These are phyloP conservation scores for Hyperopisus bebe DNA, from an alignment of 2,113 vertebrate species.

Conservation along the genomic window DNA sequence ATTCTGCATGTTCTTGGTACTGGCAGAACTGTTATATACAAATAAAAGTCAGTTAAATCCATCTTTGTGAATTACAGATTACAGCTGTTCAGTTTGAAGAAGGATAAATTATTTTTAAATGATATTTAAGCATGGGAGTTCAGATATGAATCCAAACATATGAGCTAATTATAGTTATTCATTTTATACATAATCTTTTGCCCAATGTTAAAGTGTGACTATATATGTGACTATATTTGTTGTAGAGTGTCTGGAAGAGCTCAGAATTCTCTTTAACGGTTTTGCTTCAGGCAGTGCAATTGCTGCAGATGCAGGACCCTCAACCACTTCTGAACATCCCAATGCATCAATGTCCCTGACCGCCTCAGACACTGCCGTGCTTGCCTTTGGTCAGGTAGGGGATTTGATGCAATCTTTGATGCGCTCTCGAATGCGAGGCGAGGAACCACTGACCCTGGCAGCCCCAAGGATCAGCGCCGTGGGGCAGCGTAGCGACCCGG, in stretches of 20 bases:
- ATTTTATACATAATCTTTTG: neutral
- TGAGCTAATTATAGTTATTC: neutral
- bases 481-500: conserved; percentile 51
- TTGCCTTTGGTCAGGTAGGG: conserved; percentile 47
- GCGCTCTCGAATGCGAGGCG: conserved; percentile 35
- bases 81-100: neutral
- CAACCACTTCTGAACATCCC: neutral
- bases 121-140: neutral
- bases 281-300: conserved; percentile 50
- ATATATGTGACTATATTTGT: neutral
- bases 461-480: conserved; percentile 45
- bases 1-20: conserved; percentile 63
- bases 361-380: conserved; percentile 25
- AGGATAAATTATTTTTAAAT: neutral
- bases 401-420: conserved; percentile 53
- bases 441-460: conserved; percentile 46
- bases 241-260: neutral
- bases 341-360: neutral
- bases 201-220: neutral
- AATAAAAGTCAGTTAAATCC: neutral
- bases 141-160: neutral
- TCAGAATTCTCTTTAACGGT: neutral
- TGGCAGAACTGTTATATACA: neutral
- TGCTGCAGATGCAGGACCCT: conserved; percentile 38
- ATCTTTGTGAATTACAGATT: neutral